phyloP scores from a whole-genome alignment of 35 echinoderm and acorn worm species.

The Apostichopus japonicus region DNA sequence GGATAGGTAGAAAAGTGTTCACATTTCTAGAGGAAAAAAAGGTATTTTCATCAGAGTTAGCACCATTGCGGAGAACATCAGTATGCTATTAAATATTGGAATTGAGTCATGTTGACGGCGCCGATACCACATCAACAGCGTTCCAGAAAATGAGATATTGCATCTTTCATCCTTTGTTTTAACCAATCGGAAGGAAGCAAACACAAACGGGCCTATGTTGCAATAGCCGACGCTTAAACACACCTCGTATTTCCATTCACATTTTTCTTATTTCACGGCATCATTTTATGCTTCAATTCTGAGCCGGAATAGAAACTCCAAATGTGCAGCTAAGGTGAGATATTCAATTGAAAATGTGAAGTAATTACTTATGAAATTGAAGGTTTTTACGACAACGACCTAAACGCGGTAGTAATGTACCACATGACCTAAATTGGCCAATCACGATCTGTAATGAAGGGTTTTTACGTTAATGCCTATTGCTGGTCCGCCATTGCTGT shows the following conservation, averaged over 20 bases:
- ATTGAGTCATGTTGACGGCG: not conserved
- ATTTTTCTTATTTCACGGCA: not conserved
- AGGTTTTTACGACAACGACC: constrained; percentile 51
- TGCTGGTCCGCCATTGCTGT: constrained; percentile 99
- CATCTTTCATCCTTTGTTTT: not conserved
- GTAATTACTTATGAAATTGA: constrained; percentile 1
- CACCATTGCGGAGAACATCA: not conserved
- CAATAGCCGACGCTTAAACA: constrained; percentile 41
- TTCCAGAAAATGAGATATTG: not conserved
- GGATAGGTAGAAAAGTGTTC: not conserved
- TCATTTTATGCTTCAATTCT: not conserved
- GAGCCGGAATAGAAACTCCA: not conserved
- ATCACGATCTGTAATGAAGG: constrained; percentile 63
- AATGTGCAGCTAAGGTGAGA: constrained; percentile 24
- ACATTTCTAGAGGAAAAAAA: not conserved
- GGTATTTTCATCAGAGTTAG: not conserved
- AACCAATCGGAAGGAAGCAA: constrained; percentile 41
- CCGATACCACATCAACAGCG: not conserved
- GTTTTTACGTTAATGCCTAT: constrained; percentile 75
- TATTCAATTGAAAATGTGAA: not conserved
- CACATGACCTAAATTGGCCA: constrained; percentile 96
- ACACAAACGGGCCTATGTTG: constrained; percentile 40
- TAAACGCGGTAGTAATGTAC: constrained; percentile 65
- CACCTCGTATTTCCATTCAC: not conserved
- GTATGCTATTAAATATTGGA: not conserved